Evolutionary conservation across 2,888 invertebrate species (phyloP).

Genomic region (Rhagium mordax): DNA sequence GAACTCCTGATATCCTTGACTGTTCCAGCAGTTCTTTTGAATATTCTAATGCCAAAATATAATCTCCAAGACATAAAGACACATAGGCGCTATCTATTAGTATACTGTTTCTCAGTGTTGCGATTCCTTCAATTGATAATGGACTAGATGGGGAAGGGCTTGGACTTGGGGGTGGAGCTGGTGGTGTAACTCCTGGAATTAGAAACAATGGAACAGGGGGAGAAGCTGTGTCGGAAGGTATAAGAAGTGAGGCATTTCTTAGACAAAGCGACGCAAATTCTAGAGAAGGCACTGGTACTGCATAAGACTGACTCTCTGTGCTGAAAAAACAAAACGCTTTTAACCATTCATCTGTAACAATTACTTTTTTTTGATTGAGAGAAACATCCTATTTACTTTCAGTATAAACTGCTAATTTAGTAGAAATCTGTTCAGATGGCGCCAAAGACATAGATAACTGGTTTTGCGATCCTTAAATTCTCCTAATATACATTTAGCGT

Average conservation of each 20-base stretch:
- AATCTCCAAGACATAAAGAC: slow-evolving; percentile 87
- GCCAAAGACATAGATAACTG: no score
- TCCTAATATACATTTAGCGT: no score
- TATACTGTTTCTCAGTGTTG: slow-evolving; percentile 77
- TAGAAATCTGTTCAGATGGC: no score
- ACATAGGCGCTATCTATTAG: slow-evolving; percentile 89
- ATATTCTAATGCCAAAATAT: slow-evolving; percentile 83
- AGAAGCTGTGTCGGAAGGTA: slow-evolving; percentile 73
- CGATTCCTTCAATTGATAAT: slow-evolving; percentile 75
- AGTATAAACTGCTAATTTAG: no score
- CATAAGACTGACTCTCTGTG: slow-evolving; percentile 81
- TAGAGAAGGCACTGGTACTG: slow-evolving; percentile 89
- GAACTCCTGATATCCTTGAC: slow-evolving; percentile 80
- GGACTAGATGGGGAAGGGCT: slow-evolving; percentile 77
- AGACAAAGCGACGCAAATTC: slow-evolving; percentile 93
- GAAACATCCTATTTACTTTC: no score
- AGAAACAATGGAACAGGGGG: slow-evolving; percentile 68
- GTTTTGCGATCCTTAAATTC: no score
- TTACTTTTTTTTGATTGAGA: no score
- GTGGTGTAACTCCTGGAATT: slow-evolving; percentile 66
- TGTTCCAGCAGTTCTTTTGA: slow-evolving; percentile 83
- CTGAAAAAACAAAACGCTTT: slow-evolving; percentile 57
- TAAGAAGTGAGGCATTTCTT: slow-evolving; percentile 84
- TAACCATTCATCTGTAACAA: background rate
- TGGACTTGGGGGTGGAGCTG: slow-evolving; percentile 65